These are phyloP conservation scores for Ceratina japonica DNA, from an alignment of 1,140 invertebrate species.

Conservation along the genomic window DNA sequence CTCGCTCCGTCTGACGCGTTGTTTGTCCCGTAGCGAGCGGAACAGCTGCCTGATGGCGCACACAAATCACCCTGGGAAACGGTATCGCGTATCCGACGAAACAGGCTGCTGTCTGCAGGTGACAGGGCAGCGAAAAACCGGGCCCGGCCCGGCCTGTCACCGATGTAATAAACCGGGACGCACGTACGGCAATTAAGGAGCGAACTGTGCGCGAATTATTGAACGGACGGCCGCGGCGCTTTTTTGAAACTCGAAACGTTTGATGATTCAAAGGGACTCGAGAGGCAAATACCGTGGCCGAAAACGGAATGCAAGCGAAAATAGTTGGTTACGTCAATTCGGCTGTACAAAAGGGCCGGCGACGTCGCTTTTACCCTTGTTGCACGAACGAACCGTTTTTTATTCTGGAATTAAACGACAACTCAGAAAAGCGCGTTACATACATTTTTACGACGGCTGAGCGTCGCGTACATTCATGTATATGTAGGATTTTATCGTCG, in stretches of 20 bases:
- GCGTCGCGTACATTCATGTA: slow-evolving; percentile 13
- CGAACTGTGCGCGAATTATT: background rate
- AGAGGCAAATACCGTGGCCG: no score
- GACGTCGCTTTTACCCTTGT: no score
- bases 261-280: background rate
- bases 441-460: slow-evolving; percentile 40
- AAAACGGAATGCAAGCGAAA: background rate
- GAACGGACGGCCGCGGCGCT: no score
- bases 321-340: background rate
- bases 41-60: slow-evolving; percentile 44
- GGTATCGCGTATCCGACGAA: slow-evolving; percentile 23
- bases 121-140: slow-evolving; percentile 51
- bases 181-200: slow-evolving; percentile 16
- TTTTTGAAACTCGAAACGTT: background rate
- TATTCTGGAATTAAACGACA: slow-evolving; percentile 10
- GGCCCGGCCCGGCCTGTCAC: slow-evolving; percentile 28
- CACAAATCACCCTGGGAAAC: slow-evolving; percentile 50
- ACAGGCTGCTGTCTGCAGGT: slow-evolving; percentile 15
- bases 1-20: slow-evolving; percentile 4
- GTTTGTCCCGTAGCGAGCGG: slow-evolving; percentile 26
- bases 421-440: background rate
- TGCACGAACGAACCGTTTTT: no score
- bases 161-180: background rate
- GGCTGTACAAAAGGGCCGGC: no score
- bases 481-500: slow-evolving; percentile 24